phyloP scores from a whole-genome alignment of 2,797 vertebrate species.

The Poecilia picta region DNA sequence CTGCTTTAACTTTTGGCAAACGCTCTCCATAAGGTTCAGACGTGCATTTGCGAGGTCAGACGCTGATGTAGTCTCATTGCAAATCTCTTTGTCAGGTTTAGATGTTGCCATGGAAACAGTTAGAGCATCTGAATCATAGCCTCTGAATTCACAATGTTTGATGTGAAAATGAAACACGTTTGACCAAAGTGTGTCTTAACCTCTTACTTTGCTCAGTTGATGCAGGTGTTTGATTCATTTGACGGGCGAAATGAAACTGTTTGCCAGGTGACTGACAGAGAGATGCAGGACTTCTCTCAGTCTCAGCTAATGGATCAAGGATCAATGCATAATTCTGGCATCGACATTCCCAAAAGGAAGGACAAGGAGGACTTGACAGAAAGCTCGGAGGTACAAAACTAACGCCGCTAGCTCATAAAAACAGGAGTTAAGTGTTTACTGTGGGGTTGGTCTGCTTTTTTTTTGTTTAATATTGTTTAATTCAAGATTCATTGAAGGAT shows the following conservation, averaged over 20 bases:
- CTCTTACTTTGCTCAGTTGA: neutral
- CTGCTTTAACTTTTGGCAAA: neutral
- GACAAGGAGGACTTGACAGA: slow-evolving; percentile 83
- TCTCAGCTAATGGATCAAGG: slow-evolving; percentile 80
- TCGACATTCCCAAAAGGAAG: slow-evolving; percentile 83
- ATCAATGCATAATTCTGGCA: slow-evolving; percentile 77
- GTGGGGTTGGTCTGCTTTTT: neutral
- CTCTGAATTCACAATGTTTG: neutral
- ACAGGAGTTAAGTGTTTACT: neutral
- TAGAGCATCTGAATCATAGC: neutral
- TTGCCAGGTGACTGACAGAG: slow-evolving; percentile 83
- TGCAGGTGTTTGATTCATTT: neutral
- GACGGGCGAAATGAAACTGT: neutral
- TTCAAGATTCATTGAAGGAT: neutral
- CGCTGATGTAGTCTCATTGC: neutral
- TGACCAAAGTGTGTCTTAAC: neutral
- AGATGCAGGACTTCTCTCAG: slow-evolving; percentile 84
- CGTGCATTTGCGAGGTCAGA: neutral
- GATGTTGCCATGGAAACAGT: neutral
- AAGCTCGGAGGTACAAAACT: slow-evolving; percentile 82
- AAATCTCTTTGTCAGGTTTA: neutral
- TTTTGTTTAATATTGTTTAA: neutral
- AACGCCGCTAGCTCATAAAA: neutral
- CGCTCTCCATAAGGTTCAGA: neutral
- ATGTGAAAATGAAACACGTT: no score